Base-by-base conservation (phyloP, 2,113 vertebrate species). In the Sinocyclocheilus grahami region DNA sequence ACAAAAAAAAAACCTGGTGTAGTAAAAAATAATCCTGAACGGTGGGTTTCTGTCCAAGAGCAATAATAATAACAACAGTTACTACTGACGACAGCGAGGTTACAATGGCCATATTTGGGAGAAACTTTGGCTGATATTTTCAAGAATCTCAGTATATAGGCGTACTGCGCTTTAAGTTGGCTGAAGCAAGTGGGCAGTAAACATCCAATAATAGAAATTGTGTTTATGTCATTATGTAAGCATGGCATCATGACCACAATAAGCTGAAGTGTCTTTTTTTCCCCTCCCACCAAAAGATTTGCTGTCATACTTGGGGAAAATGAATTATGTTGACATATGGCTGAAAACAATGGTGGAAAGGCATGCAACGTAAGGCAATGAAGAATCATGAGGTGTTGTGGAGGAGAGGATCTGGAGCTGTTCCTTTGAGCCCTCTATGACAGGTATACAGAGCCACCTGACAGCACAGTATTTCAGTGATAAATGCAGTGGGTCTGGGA, bases 401-500 rank as follows among this genome's bases (percentile, higher is more conserved):
- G 93, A 94, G 91, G 92, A 93, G 92, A 92, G 91, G 92, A 92
- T 92, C 91, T 65, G 51, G 89, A 90, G 92, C 93, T 88, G 92
- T 93, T 94, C 94, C 94, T 95, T 92, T 94, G 94, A 95, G 95
- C 92, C 93, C 93, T 91, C 85, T 85, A 65, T 95, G 95, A 95
- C 94, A 95, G 94, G 93, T 94, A 91, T 94, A 93, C 88, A 93
- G 93, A 93, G 94, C 88, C 92, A 94, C 93, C 93, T 94, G 95
- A 95, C 95, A 95, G 95, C 95, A 95, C 94, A 93, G 94, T 94
- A 93, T 95, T 94, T 93, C 93, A 90, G 93, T 95, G 95, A 95
- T 95, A 95, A 95, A 95, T 95, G 95, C 91, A 93, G 93, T 94
- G 89, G 95, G 93, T 93, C 92, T 92, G 94, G 93, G 94, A 95